A percentile compares a stretch with the other conserved stretches of the same genome.
Conservation (phyloP, 2,888 invertebrate species). For the Chymomyza procnemis region DNA sequence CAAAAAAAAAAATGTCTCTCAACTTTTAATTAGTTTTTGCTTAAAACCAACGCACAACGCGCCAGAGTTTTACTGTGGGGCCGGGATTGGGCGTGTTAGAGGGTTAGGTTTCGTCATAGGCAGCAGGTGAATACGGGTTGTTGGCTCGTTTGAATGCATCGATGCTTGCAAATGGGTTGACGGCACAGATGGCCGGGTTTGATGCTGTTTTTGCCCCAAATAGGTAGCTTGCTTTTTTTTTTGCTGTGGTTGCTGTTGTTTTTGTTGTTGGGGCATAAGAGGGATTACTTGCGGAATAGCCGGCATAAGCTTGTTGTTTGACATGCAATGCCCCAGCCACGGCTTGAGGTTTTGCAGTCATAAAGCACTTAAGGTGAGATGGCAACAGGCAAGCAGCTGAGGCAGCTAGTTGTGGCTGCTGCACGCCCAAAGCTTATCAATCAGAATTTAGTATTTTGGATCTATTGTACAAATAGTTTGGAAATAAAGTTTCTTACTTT, state of each 20-base stretch:
- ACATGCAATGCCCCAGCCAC: neutral
- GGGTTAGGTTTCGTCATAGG: neutral
- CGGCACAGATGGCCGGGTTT: neutral
- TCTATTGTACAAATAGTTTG: no score
- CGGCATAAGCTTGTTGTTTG: neutral
- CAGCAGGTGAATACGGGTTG: neutral
- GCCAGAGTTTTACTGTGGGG: constrained; percentile 11
- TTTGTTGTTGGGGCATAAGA: neutral
- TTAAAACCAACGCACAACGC: constrained; percentile 64
- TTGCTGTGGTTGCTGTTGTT: neutral
- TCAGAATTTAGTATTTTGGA: no score
- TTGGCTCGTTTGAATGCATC: constrained; percentile 7
- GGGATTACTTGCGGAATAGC: neutral
- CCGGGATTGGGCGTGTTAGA: no score
- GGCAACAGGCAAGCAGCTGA: neutral
- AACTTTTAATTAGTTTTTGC: constrained; percentile 79
- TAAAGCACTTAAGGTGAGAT: neutral
- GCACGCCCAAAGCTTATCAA: no score
- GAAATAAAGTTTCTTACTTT: no score
- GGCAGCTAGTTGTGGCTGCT: no score
- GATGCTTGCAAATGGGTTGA: constrained; percentile 3
- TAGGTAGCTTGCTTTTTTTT: neutral
- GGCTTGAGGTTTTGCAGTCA: neutral
- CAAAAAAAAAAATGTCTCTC: constrained; percentile 75
- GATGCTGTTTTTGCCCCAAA: neutral